Evolutionary conservation across 2,113 vertebrate species (phyloP), one percentile per base, ranked within the genome.

Genomic region (Alexandromys fortis): DNA sequence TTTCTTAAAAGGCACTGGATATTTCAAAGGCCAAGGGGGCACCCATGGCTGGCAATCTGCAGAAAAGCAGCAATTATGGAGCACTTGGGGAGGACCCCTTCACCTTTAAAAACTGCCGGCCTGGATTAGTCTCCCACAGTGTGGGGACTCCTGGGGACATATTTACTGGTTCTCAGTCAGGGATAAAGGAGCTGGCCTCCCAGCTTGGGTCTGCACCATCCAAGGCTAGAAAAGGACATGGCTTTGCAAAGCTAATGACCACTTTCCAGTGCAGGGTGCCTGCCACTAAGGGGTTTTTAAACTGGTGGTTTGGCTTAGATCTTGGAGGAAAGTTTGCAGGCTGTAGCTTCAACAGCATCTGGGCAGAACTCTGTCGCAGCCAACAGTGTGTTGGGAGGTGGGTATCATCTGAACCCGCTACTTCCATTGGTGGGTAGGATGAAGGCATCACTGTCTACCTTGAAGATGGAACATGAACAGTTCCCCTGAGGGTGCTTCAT

Each of bases 31-130:
- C 63, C 86, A 58, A 65, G 24, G 38, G 75, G 42, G 61, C 47
- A 24, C 33, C 79, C 70, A 26, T 30, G 70, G 38, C 89, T 86
- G 86, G 17, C 38, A n/a, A 42, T 89, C 19, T 91, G 49, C 61
- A 14, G 76, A 82, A 86, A 0, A 89, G 65, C 68, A 89, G 61
- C 93, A 96, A 91, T 95, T 89, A 76, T 35, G 73, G 90, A 19
- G 47, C 24, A 14, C 65, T 95, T 30, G 0, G 38, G 16, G 70
- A 91, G 35, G 42, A 90, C 58, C 52, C 30, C 67, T 75, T 90
- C 89, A 86, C 72, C 67, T 45, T 86, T 88, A 58, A 65, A 88
- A 92, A 86, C 49, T 49, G 45, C 33, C 72, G 89, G 47, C 52
- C n/a, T 17, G 19, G 65, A 82, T 49, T 67, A 82, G 58, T 45